Percentiles rank a stretch among this genome's conserved stretches.
Evolutionary conservation across 37 sponge, comb jelly and placozoan genomes (phyloP).

Genomic region (Aphrocallistes beatrix): DNA sequence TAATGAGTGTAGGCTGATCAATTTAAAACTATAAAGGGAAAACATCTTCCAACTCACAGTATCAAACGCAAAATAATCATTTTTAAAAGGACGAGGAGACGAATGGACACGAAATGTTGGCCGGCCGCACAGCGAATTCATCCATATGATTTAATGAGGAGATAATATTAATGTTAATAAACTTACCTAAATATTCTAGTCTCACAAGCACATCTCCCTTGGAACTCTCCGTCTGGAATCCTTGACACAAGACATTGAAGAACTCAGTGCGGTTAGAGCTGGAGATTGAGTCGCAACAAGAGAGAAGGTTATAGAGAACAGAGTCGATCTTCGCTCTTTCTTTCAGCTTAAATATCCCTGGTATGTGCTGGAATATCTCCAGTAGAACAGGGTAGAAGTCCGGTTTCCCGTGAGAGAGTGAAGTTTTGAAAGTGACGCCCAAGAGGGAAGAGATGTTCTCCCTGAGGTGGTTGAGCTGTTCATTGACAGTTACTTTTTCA

Average conservation of each 20-base stretch:
- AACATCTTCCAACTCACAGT: no score
- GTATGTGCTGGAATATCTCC: neutral
- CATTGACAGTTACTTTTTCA: neutral
- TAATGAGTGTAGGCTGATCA: no score
- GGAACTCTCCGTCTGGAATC: neutral
- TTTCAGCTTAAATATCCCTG: neutral
- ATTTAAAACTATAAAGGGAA: no score
- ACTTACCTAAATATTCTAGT: constrained; percentile 9
- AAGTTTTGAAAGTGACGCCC: neutral
- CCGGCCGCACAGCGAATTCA: no score
- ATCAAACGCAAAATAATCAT: no score
- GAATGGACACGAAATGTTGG: no score
- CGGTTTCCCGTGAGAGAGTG: neutral
- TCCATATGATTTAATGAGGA: no score
- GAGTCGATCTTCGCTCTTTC: neutral
- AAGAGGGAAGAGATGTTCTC: neutral
- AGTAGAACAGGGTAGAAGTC: neutral
- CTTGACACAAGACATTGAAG: neutral
- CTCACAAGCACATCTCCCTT: neutral
- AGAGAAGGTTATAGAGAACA: neutral
- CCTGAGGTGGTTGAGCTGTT: neutral
- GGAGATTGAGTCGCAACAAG: neutral
- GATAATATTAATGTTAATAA: no score
- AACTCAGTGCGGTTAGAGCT: neutral
- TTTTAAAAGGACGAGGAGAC: no score